phyloP scores from a whole-genome alignment of 2,797 vertebrate species.

The Echiichthys vipera region DNA sequence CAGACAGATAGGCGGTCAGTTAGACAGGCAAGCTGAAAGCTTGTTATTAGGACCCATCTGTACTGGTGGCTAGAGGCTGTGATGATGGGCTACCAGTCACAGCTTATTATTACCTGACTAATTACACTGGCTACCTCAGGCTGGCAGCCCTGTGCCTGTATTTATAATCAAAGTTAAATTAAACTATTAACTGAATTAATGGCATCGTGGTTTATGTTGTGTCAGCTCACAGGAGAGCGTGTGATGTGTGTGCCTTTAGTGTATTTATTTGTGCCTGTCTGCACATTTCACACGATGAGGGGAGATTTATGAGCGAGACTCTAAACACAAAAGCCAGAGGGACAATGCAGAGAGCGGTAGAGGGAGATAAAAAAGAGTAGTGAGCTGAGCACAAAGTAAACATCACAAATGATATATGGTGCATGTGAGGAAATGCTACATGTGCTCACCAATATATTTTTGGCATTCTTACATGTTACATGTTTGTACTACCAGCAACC shows the following conservation, averaged over 20 bases:
- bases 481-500: too few relatives aligned
- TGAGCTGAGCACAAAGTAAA: slow-evolving; percentile 22
- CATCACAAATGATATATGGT: slow-evolving; percentile 2
- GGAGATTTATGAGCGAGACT: slow-evolving; percentile 40
- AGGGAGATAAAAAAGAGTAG: slow-evolving; percentile 1
- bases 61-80: slow-evolving; percentile 47
- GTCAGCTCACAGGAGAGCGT: slow-evolving; percentile 49
- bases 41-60: slow-evolving; percentile 65
- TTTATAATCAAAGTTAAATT: slow-evolving; percentile 74
- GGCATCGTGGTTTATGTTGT: slow-evolving; percentile 40
- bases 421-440: not conserved
- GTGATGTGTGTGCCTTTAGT: slow-evolving; percentile 24
- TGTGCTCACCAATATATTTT: not conserved
- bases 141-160: slow-evolving; percentile 51
- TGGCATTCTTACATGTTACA: too few relatives aligned
- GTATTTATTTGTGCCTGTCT: slow-evolving; percentile 37
- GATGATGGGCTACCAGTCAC: slow-evolving; percentile 63
- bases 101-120: slow-evolving; percentile 76
- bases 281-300: slow-evolving; percentile 21
- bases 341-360: not conserved
- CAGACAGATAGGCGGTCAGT: slow-evolving; percentile 16
- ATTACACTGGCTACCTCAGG: slow-evolving; percentile 69
- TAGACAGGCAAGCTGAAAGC: slow-evolving; percentile 38
- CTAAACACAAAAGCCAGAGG: slow-evolving; percentile 35
- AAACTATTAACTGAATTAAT: slow-evolving; percentile 71